These are phyloP conservation scores for Bibio marci DNA, from an alignment of 2,888 invertebrate genomes.

Conservation along the genomic window DNA sequence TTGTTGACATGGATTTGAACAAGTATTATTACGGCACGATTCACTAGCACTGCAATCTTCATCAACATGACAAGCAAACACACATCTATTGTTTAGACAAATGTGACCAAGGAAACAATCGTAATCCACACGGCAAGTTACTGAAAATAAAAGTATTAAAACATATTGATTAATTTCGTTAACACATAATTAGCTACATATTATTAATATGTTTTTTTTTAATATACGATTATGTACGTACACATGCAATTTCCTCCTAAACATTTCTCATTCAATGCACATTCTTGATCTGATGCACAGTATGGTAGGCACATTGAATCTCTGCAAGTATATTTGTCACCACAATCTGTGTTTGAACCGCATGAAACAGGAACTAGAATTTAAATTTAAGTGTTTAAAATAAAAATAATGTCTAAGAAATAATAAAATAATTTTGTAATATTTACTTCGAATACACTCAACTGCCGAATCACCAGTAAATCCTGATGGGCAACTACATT, in stretches of 20 bases:
- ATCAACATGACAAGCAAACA: slow-evolving; percentile 70
- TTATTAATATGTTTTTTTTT: background rate
- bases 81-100: slow-evolving; percentile 69
- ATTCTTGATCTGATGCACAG: slow-evolving; percentile 60
- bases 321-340: slow-evolving; percentile 52
- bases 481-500: slow-evolving; percentile 67
- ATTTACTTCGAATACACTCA: slow-evolving; percentile 70
- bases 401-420: no score
- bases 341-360: slow-evolving; percentile 49
- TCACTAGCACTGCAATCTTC: slow-evolving; percentile 77
- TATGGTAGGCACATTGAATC: slow-evolving; percentile 67
- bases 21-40: slow-evolving; percentile 64
- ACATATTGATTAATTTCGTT: background rate
- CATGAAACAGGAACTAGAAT: slow-evolving; percentile 61
- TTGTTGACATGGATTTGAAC: slow-evolving; percentile 57
- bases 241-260: slow-evolving; percentile 60
- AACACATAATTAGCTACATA: background rate
- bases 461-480: slow-evolving; percentile 72
- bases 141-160: slow-evolving; percentile 18
- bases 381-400: background rate
- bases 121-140: slow-evolving; percentile 79
- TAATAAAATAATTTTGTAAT: background rate
- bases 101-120: slow-evolving; percentile 87
- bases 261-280: slow-evolving; percentile 82
- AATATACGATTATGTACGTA: slow-evolving; percentile 31